phyloP scores from a whole-genome alignment of 2,888 invertebrate genomes.

The Drosophila multiciliata region DNA sequence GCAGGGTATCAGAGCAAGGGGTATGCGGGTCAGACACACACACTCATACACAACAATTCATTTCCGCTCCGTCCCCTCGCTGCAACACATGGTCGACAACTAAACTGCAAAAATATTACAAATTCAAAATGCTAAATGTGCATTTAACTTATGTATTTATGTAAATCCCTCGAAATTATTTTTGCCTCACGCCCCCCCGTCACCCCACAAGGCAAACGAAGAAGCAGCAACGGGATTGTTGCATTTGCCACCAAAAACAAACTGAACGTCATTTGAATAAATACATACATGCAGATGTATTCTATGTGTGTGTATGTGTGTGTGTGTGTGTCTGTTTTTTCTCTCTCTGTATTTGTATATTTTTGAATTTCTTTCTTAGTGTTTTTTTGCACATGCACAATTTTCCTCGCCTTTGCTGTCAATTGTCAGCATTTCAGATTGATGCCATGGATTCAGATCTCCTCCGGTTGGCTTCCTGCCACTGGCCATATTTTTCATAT shows the following conservation, averaged over 20 bases:
- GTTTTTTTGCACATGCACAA: slow-evolving; percentile 22
- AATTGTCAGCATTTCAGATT: slow-evolving; percentile 77
- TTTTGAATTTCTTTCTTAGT: slow-evolving; percentile 24
- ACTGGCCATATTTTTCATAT: slow-evolving; percentile 37
- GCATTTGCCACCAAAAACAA: slow-evolving; percentile 30
- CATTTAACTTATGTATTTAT: slow-evolving; percentile 83
- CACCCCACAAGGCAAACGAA: slow-evolving; percentile 6
- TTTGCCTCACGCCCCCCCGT: slow-evolving; percentile 33
- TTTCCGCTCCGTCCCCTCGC: background rate
- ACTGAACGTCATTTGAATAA: slow-evolving; percentile 71
- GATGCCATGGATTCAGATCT: slow-evolving; percentile 25
- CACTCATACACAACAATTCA: slow-evolving; percentile 29
- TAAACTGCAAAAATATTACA: slow-evolving; percentile 77
- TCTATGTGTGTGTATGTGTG: background rate
- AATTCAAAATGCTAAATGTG: slow-evolving; percentile 83
- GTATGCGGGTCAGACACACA: slow-evolving; percentile 40
- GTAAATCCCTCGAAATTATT: slow-evolving; percentile 82
- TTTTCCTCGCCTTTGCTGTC: slow-evolving; percentile 57
- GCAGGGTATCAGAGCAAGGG: slow-evolving; percentile 9
- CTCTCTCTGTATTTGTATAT: slow-evolving; percentile 10
- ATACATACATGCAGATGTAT: slow-evolving; percentile 19
- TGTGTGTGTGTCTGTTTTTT: background rate
- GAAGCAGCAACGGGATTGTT: slow-evolving; percentile 10
- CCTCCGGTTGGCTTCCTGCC: slow-evolving; percentile 9
- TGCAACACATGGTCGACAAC: slow-evolving; percentile 58